Percentiles rank a stretch among this genome's conserved stretches.
Conservation (phyloP, 2,113 vertebrate species). For the Arothron firmamentum region DNA sequence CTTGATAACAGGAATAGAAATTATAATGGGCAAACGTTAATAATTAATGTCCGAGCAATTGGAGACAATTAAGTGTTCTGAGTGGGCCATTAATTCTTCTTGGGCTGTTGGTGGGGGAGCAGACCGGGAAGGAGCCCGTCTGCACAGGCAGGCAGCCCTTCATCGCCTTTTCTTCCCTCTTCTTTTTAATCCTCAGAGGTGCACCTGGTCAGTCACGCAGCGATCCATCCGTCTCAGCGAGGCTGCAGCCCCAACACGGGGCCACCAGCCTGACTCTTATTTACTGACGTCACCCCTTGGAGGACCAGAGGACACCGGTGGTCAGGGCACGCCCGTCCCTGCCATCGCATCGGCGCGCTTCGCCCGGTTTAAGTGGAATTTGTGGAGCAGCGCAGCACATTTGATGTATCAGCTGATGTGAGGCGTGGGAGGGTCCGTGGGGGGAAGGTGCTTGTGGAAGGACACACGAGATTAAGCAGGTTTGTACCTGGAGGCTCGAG, state of each 20-base stretch:
- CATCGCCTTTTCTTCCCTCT: conserved; percentile 5
- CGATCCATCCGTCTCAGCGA: conserved; percentile 21
- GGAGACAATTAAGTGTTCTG: conserved; percentile 78
- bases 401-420: conserved; percentile 13
- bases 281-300: too few relatives aligned
- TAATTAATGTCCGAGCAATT: conserved; percentile 81
- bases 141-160: conserved; percentile 32
- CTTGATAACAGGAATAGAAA: conserved; percentile 55
- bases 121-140: conserved; percentile 44
- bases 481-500: too few relatives aligned
- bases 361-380: too few relatives aligned
- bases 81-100: conserved; percentile 77
- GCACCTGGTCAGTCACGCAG: conserved; percentile 27
- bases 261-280: not conserved
- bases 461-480: not conserved
- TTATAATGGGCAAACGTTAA: conserved; percentile 69
- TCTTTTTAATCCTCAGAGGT: conserved; percentile 18
- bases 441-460: conserved; percentile 1
- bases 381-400: not conserved
- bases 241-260: not conserved
- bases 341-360: too few relatives aligned
- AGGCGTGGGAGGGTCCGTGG: conserved; percentile 8
- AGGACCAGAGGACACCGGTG: too few relatives aligned
- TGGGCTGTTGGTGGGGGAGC: conserved; percentile 25
- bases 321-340: too few relatives aligned